Conservation (phyloP, 2,113 vertebrate species). For the Pseudolaguvia tuberculata region DNA sequence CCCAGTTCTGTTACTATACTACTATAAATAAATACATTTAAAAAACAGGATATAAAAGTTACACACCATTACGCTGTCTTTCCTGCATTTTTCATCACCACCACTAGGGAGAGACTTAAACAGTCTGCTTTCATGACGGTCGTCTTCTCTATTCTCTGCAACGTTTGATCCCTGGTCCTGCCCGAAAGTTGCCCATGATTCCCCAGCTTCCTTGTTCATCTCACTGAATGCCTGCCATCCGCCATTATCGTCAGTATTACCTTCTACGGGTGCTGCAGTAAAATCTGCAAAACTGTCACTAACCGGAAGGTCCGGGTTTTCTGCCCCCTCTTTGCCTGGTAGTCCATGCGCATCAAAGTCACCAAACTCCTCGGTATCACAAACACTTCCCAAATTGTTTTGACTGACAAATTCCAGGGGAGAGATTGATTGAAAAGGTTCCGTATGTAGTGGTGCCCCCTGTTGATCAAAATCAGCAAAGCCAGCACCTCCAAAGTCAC, state of each 20-base stretch:
- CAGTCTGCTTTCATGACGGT: conserved; percentile 70
- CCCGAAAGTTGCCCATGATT: conserved; percentile 85
- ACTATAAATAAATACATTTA: neutral
- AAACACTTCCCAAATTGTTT: conserved; percentile 32
- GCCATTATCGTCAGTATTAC: conserved; percentile 36
- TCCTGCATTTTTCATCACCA: conserved; percentile 55
- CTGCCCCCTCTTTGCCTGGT: conserved; percentile 41
- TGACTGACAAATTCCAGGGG: neutral
- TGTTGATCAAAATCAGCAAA: conserved; percentile 64
- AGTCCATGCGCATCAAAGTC: conserved; percentile 74
- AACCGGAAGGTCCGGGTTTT: conserved; percentile 66
- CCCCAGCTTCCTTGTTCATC: conserved; percentile 62
- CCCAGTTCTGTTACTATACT: too few species aligned
- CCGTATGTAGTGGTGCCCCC: conserved; percentile 19
- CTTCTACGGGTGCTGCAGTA: conserved; percentile 68
- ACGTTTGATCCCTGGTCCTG: conserved; percentile 59
- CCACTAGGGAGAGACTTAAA: conserved; percentile 47
- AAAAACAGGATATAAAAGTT: neutral
- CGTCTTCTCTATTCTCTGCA: conserved; percentile 59
- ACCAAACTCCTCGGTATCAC: conserved; percentile 70
- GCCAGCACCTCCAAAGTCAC: conserved; percentile 69
- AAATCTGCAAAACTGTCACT: conserved; percentile 90
- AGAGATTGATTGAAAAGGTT: neutral
- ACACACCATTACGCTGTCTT: conserved; percentile 57
- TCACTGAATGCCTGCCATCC: conserved; percentile 87